These are phyloP conservation scores for Acanthiza pusilla DNA, from an alignment of 2,797 vertebrate genomes.

Conservation along the genomic window DNA sequence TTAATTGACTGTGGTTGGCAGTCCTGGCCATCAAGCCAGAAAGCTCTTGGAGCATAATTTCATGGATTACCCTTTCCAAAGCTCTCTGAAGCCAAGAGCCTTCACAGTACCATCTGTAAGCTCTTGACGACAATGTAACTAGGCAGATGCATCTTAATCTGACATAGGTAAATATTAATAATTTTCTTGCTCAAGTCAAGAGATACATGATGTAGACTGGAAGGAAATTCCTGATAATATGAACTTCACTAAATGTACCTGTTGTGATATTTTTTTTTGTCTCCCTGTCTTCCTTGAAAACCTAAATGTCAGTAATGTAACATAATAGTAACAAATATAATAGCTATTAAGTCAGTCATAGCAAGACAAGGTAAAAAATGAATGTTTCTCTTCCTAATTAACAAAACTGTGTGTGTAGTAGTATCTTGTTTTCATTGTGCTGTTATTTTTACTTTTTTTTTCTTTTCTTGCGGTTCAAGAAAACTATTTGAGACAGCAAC, in stretches of 20 bases:
- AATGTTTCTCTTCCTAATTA: slow-evolving; percentile 59
- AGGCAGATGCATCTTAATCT: not conserved
- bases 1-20: not conserved
- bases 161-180: not conserved
- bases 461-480: slow-evolving; percentile 44
- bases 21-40: not conserved
- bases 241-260: slow-evolving; percentile 25
- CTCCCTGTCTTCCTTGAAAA: not conserved
- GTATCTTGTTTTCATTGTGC: not conserved
- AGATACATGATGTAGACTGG: not conserved
- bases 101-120: not conserved
- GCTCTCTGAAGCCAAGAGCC: not conserved
- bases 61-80: not conserved
- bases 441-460: slow-evolving; percentile 48
- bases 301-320: not conserved
- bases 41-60: not conserved
- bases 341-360: slow-evolving; percentile 5
- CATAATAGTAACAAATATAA: not conserved
- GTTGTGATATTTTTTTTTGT: not conserved
- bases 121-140: not conserved
- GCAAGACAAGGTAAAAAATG: slow-evolving; percentile 65
- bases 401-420: not conserved
- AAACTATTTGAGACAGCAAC: slow-evolving; percentile 54
- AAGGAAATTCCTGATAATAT: not conserved
- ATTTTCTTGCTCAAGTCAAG: not conserved